phyloP scores from a whole-genome alignment of 1,140 invertebrate species.

The Drosophila nigrodunni region DNA sequence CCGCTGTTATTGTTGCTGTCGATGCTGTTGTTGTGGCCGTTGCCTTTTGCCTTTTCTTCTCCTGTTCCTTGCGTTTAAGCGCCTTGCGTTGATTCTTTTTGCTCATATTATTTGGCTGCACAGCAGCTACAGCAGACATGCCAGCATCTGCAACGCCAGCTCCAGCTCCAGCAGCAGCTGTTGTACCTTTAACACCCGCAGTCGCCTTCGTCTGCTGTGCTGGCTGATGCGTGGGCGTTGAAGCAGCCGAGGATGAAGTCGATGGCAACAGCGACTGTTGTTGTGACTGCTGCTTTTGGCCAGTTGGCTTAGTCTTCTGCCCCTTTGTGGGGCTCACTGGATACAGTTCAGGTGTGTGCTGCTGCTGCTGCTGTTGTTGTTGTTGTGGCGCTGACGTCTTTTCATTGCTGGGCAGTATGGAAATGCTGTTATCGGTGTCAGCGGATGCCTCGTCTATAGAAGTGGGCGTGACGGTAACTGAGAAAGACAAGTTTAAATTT shows the following conservation, averaged over 20 bases:
- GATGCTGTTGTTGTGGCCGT: constrained; percentile 18
- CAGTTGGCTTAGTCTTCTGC: constrained; percentile 3
- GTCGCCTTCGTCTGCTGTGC: constrained; percentile 24
- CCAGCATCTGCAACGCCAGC: background rate
- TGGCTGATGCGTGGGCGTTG: constrained; percentile 64
- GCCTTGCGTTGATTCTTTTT: constrained; percentile 57
- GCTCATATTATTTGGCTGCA: constrained; percentile 29
- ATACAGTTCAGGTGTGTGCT: background rate
- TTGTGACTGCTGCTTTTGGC: background rate
- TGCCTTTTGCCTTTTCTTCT: constrained; percentile 68
- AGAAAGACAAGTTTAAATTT: background rate
- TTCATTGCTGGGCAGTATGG: constrained; percentile 40
- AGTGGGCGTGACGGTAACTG: constrained; percentile 67
- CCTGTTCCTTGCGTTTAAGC: constrained; percentile 64
- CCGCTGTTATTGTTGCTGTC: constrained; percentile 3
- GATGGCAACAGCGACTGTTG: constrained; percentile 26
- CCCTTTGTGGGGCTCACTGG: constrained; percentile 1
- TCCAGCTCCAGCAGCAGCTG: constrained; percentile 1
- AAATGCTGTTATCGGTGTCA: constrained; percentile 27
- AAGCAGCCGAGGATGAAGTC: constrained; percentile 64
- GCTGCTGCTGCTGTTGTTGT: background rate
- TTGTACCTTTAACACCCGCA: constrained; percentile 1
- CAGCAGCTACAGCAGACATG: constrained; percentile 24
- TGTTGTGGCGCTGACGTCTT: constrained; percentile 4
- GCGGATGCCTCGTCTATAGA: constrained; percentile 68